Conservation (phyloP, 2,888 invertebrate species). For the Acanthosepion lycidas region DNA sequence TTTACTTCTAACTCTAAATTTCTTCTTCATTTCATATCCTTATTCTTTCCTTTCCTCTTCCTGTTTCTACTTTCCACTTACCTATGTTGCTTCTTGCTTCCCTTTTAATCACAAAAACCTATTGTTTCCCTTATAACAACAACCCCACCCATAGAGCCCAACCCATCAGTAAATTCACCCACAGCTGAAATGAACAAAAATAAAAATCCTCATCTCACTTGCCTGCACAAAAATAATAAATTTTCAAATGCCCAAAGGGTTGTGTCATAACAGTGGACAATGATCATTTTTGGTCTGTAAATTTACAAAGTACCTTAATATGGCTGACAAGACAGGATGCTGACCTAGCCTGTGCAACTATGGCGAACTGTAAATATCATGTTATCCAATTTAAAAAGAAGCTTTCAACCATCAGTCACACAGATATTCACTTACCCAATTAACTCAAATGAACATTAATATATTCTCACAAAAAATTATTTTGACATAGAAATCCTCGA, state of each 20-base stretch:
- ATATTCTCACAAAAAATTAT: too few relatives aligned
- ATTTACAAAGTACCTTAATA: background rate
- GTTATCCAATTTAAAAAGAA: too few relatives aligned
- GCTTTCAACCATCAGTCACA: too few relatives aligned
- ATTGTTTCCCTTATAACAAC: background rate
- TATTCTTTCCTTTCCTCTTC: too few relatives aligned
- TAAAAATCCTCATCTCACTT: background rate
- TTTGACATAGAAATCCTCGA: too few relatives aligned
- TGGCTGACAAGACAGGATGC: background rate
- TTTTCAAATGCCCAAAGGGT: background rate
- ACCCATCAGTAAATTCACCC: background rate
- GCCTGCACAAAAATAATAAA: slow-evolving; percentile 8
- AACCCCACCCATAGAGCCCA: background rate
- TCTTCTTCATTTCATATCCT: too few relatives aligned
- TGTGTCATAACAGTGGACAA: background rate
- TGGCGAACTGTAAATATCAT: too few relatives aligned
- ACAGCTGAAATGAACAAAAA: background rate
- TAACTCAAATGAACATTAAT: too few relatives aligned
- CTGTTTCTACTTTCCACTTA: background rate
- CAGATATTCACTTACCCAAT: too few relatives aligned
- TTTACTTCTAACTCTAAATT: too few relatives aligned
- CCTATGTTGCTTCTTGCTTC: background rate
- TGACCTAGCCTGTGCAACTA: background rate
- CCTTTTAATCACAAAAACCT: background rate
- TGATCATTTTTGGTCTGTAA: background rate